Evolutionary conservation across 37 sponge, comb jelly and placozoan species (phyloP), one percentile per base, ranked within the genome.

Genomic region (Chondrilla cf. caribensis): DNA sequence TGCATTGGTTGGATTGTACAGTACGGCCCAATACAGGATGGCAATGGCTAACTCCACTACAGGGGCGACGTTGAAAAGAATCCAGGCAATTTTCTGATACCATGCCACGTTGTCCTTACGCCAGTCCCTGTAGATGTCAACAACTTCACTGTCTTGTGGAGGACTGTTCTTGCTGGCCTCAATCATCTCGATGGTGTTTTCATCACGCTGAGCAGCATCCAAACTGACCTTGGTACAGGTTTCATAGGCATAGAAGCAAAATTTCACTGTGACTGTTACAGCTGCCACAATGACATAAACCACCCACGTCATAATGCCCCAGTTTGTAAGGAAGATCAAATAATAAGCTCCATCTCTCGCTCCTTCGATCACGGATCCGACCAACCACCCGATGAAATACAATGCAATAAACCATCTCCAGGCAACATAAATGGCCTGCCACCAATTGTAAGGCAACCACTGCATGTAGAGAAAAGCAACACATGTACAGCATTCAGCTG

Each of bases 301-400:
- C 18, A 54, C 58, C 68, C 77, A 82, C 32, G 73, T 19, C 35
- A 84, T 5, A 8, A 71, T 60, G 0, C 79, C 84, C 90, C 83
- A 90, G 77, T 83, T 66, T 37, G 86, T 79, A 38, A 90, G 51
- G 40, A 68, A 90, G 40, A 90, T 86, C 38, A 90, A 25, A 14
- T 51, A 86, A 55, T 73, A 80, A 0, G 79, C 44, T 26, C 33
- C 36, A 1, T 17, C 17, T 0, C 19, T 14, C 24, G 28, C 31
- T 1, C 9, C 15, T 33, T 67, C 35, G 32, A 67, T 38, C 42
- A 0, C 0, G 29, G 31, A n/a, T 33, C 15, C 68, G 0, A 67
- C 33, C 0, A 87, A 39, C 87, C 87, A 87, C 29, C 57, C 57
- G 8, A 41, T 4, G 70, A 87, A 87, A 79, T 82, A 87, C 28